These are phyloP conservation scores for Pocota personata DNA, from an alignment of 2,888 invertebrate genomes.

Conservation along the genomic window DNA sequence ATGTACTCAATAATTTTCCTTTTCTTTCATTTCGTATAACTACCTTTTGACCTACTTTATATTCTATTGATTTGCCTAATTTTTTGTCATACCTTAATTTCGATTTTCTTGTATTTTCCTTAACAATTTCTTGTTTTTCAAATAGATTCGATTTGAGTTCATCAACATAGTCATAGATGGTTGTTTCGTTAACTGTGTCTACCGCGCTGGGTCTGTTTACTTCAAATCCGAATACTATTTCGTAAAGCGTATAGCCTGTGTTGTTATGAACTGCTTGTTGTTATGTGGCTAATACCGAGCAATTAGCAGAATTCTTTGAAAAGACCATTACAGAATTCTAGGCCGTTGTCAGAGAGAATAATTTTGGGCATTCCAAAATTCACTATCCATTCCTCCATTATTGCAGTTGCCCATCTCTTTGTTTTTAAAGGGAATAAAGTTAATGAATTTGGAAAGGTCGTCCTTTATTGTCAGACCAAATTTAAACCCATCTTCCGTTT, in stretches of 20 bases:
- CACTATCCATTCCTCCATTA: not conserved
- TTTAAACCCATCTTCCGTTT: conserved; percentile 10
- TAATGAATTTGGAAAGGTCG: not conserved
- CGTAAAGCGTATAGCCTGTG: too few species aligned
- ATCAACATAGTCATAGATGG: not conserved
- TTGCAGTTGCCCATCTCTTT: not conserved
- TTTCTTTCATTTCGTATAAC: not conserved
- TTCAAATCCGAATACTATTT: too few species aligned
- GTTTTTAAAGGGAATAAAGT: not conserved
- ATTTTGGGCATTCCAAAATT: not conserved
- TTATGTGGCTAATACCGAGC: not conserved
- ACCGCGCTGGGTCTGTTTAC: too few species aligned
- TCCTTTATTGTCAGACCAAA: conserved; percentile 16
- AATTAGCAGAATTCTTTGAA: not conserved
- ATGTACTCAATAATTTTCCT: too few species aligned
- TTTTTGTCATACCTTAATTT: too few species aligned
- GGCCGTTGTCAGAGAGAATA: not conserved
- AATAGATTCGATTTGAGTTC: not conserved
- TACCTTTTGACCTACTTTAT: not conserved
- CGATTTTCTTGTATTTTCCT: not conserved
- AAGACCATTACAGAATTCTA: too few species aligned
- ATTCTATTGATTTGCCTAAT: not conserved
- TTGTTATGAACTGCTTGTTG: not conserved
- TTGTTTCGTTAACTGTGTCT: not conserved
- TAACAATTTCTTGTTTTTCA: not conserved